Base-by-base conservation (phyloP, 2,113 vertebrate genomes). In the Muscicapa adusta region DNA sequence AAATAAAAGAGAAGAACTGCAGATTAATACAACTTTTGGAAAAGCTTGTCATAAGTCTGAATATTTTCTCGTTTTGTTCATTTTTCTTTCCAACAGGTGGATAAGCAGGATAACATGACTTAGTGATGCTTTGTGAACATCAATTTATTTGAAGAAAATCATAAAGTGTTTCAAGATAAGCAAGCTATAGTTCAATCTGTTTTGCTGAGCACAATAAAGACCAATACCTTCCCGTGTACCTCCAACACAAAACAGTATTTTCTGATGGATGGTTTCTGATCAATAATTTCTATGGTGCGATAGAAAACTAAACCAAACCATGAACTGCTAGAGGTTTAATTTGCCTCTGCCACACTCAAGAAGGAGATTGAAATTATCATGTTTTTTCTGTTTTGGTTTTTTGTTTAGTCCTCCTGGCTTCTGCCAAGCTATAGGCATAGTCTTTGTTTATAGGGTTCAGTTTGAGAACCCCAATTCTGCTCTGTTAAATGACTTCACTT, bases 31-130 rank as follows among this genome's bases (percentile, higher is more conserved):
- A 40, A 1, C 17, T 29, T 66, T 34, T 58, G 38, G 34, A 56
- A 87, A 91, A 87, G 23, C 58, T 85, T 94, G 40, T 66, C 36
- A 54, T 72, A 70, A n/a, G 22, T 38, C 38, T 0, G 3, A 89
- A 75, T 76, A 91, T 93, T 88, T 94, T 95, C 87, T 82, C 26
- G n/a, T 87, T 91, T 89, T 81, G 9, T 78, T 79, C 36, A 45
- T 88, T 72, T 92, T 85, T 75, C 61, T 68, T 31, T 16, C 50
- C 77, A 89, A 82, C 16, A 89, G 57, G 42, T 62, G 71, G 57
- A 82, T 75, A 89, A 88, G 34, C 28, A 75, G 58, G 33, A 85
- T 73, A 89, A 82, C 84, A 57, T 88, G 77, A 82, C 74, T 85
- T 89, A 89, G 62, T 58, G 87, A 82, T 82, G 45, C 23, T 89